phyloP scores from a whole-genome alignment of 2,888 invertebrate species.

The Portevinia maculata region DNA sequence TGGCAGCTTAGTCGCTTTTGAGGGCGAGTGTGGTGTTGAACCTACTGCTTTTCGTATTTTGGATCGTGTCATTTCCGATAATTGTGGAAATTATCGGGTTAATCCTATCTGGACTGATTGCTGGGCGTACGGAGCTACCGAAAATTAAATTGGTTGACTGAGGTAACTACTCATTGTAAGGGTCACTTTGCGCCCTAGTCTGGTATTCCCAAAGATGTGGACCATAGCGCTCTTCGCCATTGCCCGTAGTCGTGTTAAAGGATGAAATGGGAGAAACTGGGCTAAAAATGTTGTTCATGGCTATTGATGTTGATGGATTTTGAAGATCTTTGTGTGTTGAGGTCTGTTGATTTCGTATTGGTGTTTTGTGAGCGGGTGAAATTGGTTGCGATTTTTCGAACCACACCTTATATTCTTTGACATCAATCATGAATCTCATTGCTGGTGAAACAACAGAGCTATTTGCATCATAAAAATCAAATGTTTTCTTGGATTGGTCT shows the following conservation, averaged over 20 bases:
- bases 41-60: no score
- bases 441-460: no score
- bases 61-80: no score
- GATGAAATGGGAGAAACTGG: background rate
- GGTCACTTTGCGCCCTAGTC: background rate
- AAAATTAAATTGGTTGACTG: conserved; percentile 4
- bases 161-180: conserved; percentile 8
- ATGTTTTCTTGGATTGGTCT: no score
- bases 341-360: background rate
- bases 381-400: background rate
- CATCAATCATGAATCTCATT: no score
- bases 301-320: background rate
- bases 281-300: background rate
- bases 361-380: background rate
- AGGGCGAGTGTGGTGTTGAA: no score
- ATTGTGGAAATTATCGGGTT: no score
- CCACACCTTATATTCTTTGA: background rate
- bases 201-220: no score
- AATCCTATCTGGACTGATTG: background rate
- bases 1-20: no score
- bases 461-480: no score
- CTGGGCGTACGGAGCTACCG: background rate
- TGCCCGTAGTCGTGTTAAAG: background rate
- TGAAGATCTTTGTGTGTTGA: background rate
- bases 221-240: no score